Conservation (phyloP, 1,140 invertebrate species). For the Psix sp. region DNA sequence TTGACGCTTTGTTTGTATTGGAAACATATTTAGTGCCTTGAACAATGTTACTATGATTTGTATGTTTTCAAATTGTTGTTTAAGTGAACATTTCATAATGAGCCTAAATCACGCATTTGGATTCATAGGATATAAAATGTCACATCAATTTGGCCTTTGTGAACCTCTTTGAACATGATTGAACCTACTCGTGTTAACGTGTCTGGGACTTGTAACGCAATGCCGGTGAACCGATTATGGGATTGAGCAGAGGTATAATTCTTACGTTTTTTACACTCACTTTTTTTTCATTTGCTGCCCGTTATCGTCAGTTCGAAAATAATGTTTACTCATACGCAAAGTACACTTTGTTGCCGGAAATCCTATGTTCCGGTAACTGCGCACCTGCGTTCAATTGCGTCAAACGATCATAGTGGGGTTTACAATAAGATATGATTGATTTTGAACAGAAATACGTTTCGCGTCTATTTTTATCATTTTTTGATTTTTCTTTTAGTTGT, state of each 20-base stretch:
- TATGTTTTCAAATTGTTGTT: no score
- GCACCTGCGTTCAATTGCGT: slow-evolving; percentile 40
- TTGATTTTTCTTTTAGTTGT: no score
- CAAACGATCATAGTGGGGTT: background rate
- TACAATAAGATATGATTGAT: no score
- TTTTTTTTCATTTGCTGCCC: slow-evolving; percentile 2
- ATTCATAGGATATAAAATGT: background rate
- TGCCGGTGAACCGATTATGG: slow-evolving; percentile 31
- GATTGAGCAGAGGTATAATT: slow-evolving; percentile 34
- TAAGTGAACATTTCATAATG: background rate
- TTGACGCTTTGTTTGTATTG: no score
- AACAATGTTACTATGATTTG: no score
- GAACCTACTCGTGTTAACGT: no score
- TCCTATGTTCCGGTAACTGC: slow-evolving; percentile 50
- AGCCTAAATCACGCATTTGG: no score
- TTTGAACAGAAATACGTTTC: no score
- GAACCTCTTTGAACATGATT: no score
- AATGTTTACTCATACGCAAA: slow-evolving; percentile 33
- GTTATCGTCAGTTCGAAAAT: background rate
- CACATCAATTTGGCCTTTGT: no score
- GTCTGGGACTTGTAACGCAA: slow-evolving; percentile 9
- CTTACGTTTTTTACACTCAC: background rate
- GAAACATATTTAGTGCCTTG: no score
- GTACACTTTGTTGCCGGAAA: slow-evolving; percentile 44
- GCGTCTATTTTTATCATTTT: no score